These are phyloP conservation scores for Argyrosomus japonicus DNA, from an alignment of 2,113 vertebrate species.

Conservation along the genomic window DNA sequence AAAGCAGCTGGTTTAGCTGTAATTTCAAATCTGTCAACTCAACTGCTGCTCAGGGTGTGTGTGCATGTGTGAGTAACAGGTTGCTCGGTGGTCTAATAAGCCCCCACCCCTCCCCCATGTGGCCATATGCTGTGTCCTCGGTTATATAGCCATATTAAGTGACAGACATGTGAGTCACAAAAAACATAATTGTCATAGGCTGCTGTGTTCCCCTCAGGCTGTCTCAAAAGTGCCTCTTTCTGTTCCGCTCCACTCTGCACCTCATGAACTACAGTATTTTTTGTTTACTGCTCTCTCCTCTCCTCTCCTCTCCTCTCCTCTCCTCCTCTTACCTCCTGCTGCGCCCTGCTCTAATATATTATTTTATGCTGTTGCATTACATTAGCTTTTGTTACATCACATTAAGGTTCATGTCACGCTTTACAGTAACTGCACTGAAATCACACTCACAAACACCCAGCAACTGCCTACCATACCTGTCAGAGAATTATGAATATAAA, in stretches of 20 bases:
- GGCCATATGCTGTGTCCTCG: conserved; percentile 11
- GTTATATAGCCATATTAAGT: conserved; percentile 32
- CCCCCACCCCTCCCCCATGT: neutral
- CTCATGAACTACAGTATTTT: conserved; percentile 2
- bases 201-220: conserved; percentile 33
- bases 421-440: conserved; percentile 17
- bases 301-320: neutral
- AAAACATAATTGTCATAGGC: conserved; percentile 27
- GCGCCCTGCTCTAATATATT: neutral
- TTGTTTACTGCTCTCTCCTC: conserved; percentile 16
- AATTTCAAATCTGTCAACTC: conserved; percentile 66
- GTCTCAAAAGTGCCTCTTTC: conserved; percentile 22
- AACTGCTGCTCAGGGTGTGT: conserved; percentile 29
- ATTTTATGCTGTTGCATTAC: conserved; percentile 15
- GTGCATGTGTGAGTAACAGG: conserved; percentile 29
- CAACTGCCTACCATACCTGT: conserved; percentile 6
- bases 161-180: conserved; percentile 21
- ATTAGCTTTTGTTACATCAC: conserved; percentile 25
- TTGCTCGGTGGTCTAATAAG: conserved; percentile 40
- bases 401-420: neutral
- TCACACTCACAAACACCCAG: conserved; percentile 8
- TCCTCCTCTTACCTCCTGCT: neutral
- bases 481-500: conserved; percentile 41
- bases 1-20: conserved; percentile 45
- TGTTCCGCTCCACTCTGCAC: conserved; percentile 1